Percentiles rank a stretch among this genome's conserved stretches.
phyloP scores from a whole-genome alignment of 1,140 invertebrate genomes.

The Trichomalopsis sarcophagae region DNA sequence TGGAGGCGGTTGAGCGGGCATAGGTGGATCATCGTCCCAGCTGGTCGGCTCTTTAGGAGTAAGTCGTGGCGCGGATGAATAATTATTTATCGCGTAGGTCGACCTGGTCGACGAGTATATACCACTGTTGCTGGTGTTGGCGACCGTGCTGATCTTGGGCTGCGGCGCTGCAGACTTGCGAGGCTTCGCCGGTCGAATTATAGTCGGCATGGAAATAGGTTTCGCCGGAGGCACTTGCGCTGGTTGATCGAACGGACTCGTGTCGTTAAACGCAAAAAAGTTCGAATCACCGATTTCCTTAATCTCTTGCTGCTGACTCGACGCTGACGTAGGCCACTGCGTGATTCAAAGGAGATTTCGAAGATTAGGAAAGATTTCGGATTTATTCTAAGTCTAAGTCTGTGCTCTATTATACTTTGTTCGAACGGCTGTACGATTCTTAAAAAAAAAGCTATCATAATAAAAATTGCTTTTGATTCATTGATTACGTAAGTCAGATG shows the following conservation, averaged over 20 bases:
- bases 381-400: not conserved
- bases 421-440: not conserved
- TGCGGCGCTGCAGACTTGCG: not conserved
- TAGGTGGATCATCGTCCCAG: conserved; percentile 77
- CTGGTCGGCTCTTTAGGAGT: conserved; percentile 3
- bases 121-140: not conserved
- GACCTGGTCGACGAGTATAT: not conserved
- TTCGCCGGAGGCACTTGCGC: conserved; percentile 52
- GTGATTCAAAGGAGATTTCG: not conserved
- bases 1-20: conserved; percentile 85
- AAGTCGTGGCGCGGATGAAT: conserved; percentile 21
- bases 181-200: conserved; percentile 74
- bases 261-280: conserved; percentile 66
- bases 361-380: not conserved
- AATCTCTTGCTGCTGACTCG: conserved; percentile 42
- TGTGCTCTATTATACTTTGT: not conserved
- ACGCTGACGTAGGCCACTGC: conserved; percentile 27
- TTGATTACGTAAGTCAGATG: not conserved
- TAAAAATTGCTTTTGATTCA: not conserved
- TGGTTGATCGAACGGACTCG: conserved; percentile 47
- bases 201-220: conserved; percentile 77
- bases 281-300: conserved; percentile 62
- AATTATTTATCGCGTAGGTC: conserved; percentile 9
- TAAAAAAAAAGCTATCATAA: not conserved
- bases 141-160: not conserved